Evolutionary conservation across 92 coral and sea anemone genomes (phyloP).

Genomic region (Heteractis magnifica): DNA sequence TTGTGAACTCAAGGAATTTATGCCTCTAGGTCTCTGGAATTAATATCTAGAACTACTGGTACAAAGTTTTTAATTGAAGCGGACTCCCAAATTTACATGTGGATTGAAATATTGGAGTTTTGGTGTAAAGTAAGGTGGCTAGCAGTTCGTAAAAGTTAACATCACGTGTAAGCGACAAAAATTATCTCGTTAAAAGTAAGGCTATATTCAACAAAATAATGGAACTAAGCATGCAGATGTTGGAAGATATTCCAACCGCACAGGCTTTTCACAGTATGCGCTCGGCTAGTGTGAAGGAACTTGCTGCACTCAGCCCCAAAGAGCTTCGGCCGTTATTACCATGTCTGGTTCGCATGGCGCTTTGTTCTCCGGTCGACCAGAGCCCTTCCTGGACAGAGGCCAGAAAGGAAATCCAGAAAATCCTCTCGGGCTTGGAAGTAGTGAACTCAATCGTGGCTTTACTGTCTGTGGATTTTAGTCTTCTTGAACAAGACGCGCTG

Average conservation of each 20-base stretch:
- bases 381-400: conserved; percentile 92
- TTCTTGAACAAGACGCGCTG: conserved; percentile 89
- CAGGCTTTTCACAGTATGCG: conserved; percentile 82
- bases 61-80: not conserved
- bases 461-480: conserved; percentile 90
- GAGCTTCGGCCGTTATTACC: conserved; percentile 84
- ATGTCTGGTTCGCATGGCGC: conserved; percentile 96
- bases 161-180: not conserved
- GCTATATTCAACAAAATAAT: not conserved
- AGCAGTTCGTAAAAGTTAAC: not conserved
- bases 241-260: conserved; percentile 69
- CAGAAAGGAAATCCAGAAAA: conserved; percentile 87
- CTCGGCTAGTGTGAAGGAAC: conserved; percentile 73
- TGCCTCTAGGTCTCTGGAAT: not conserved
- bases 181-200: not conserved
- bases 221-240: conserved; percentile 35
- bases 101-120: not conserved
- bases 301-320: conserved; percentile 58
- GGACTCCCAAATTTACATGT: not conserved
- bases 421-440: conserved; percentile 88
- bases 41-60: not conserved
- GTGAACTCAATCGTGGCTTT: conserved; percentile 91
- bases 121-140: not conserved
- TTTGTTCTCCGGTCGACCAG: conserved; percentile 94
- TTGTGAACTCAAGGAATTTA: not conserved